These are phyloP conservation scores for Cherax quadricarinatus DNA, from an alignment of 1,140 invertebrate genomes.

Conservation along the genomic window DNA sequence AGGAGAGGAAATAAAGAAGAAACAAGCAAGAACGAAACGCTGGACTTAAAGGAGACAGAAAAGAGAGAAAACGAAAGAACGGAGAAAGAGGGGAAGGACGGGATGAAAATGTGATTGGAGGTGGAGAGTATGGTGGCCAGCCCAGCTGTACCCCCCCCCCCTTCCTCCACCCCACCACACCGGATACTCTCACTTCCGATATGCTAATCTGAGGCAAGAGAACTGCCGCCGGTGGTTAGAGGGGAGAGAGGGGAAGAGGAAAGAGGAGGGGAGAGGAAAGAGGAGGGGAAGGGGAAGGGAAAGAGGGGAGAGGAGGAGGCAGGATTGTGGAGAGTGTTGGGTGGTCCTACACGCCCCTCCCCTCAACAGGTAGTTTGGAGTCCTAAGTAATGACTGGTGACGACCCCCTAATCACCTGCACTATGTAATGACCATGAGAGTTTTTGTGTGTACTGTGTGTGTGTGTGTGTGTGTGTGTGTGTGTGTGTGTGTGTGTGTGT, in stretches of 20 bases:
- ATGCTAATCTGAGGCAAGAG: not conserved
- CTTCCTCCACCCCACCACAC: too few relatives aligned
- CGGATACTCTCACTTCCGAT: conserved; percentile 8
- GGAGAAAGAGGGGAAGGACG: too few relatives aligned
- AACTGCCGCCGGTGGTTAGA: not conserved
- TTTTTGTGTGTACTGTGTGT: too few relatives aligned
- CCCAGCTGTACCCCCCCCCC: too few relatives aligned
- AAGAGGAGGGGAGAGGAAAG: not conserved
- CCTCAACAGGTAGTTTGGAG: not conserved
- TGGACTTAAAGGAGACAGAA: too few relatives aligned
- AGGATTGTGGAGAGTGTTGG: conserved; percentile 3
- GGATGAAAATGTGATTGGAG: too few relatives aligned
- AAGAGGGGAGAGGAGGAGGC: not conserved
- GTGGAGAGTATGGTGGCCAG: too few relatives aligned
- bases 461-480: too few relatives aligned
- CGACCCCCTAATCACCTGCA: not conserved
- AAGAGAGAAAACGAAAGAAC: too few relatives aligned
- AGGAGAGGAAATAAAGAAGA: too few relatives aligned
- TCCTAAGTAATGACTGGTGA: not conserved
- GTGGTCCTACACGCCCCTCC: not conserved
- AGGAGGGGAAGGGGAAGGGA: not conserved
- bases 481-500: too few relatives aligned
- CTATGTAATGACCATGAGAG: not conserved
- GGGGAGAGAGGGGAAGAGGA: not conserved
- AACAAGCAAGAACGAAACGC: too few relatives aligned